These are phyloP conservation scores for Salminus brasiliensis DNA, from an alignment of 2,113 vertebrate species.

Conservation along the genomic window DNA sequence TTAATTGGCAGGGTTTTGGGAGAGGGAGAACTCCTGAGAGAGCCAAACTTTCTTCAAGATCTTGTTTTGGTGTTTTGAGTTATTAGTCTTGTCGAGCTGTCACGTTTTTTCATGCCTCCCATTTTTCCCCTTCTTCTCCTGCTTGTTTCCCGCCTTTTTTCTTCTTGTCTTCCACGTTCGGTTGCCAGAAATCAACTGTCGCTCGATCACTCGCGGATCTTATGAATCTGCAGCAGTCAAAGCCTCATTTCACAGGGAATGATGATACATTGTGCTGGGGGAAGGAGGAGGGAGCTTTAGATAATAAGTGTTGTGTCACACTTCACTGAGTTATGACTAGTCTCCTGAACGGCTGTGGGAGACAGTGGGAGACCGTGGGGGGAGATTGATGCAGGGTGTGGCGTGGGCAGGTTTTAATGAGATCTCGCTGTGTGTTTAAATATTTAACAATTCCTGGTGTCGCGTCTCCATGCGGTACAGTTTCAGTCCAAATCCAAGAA, in stretches of 20 bases:
- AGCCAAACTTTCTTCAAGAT: constrained; percentile 70
- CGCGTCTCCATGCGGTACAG: constrained; percentile 66
- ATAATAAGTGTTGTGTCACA: constrained; percentile 81
- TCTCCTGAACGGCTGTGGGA: constrained; percentile 60
- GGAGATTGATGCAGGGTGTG: constrained; percentile 66
- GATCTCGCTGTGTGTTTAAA: constrained; percentile 81
- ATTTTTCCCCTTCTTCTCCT: constrained; percentile 5
- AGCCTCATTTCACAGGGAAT: constrained; percentile 70
- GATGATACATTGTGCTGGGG: constrained; percentile 74
- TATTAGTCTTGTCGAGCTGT: constrained; percentile 69
- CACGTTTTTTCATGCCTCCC: constrained; percentile 56
- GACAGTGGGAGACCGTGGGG: constrained; percentile 63
- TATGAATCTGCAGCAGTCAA: constrained; percentile 67
- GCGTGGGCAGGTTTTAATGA: constrained; percentile 76
- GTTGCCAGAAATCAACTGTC: constrained; percentile 68
- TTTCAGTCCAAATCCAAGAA: constrained; percentile 65
- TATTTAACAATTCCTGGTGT: constrained; percentile 79
- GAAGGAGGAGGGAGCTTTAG: constrained; percentile 57
- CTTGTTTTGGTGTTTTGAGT: constrained; percentile 68
- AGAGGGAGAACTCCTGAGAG: constrained; percentile 63
- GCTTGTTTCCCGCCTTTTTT: constrained; percentile 60
- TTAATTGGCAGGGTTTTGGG: constrained; percentile 74
- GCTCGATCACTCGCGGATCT: constrained; percentile 68
- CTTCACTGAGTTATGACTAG: constrained; percentile 74
- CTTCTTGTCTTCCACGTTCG: constrained; percentile 54